Percentiles rank a stretch among this genome's conserved stretches.
These are phyloP conservation scores for Elymnias hypermnestra DNA, from an alignment of 1,140 invertebrate genomes.

Conservation along the genomic window DNA sequence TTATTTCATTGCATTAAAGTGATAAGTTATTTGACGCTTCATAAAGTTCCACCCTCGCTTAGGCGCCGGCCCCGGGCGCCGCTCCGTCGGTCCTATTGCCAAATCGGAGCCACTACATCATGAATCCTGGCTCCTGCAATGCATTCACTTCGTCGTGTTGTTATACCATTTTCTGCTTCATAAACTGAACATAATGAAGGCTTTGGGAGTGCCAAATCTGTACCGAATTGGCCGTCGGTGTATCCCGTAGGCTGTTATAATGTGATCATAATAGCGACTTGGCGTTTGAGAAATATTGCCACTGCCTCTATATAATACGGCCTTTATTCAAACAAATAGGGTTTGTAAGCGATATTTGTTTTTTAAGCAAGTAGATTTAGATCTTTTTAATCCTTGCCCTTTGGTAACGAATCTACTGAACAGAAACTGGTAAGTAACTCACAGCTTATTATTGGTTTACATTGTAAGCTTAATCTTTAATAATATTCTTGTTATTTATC, in stretches of 20 bases:
- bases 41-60: constrained; percentile 47
- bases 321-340: too few relatives aligned
- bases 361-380: too few relatives aligned
- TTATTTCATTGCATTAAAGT: constrained; percentile 68
- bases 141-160: constrained; percentile 22
- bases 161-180: constrained; percentile 58
- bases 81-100: constrained; percentile 39
- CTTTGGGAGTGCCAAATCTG: constrained; percentile 33
- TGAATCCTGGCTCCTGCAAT: constrained; percentile 42
- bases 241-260: neutral
- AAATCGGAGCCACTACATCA: constrained; percentile 56
- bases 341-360: too few relatives aligned
- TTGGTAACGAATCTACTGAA: too few relatives aligned
- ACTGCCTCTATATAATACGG: too few relatives aligned
- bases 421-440: too few relatives aligned
- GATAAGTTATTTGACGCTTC: constrained; percentile 68
- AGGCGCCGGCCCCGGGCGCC: constrained; percentile 40
- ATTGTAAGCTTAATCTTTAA: too few relatives aligned
- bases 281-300: neutral
- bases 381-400: too few relatives aligned
- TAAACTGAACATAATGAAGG: constrained; percentile 43
- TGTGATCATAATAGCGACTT: neutral
- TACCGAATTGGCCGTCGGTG: constrained; percentile 14
- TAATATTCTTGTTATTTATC: too few relatives aligned
- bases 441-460: too few relatives aligned